Evolutionary conservation across 2,888 invertebrate genomes (phyloP), one percentile per base, ranked within the genome.

Genomic region (Cistogaster globosa): DNA sequence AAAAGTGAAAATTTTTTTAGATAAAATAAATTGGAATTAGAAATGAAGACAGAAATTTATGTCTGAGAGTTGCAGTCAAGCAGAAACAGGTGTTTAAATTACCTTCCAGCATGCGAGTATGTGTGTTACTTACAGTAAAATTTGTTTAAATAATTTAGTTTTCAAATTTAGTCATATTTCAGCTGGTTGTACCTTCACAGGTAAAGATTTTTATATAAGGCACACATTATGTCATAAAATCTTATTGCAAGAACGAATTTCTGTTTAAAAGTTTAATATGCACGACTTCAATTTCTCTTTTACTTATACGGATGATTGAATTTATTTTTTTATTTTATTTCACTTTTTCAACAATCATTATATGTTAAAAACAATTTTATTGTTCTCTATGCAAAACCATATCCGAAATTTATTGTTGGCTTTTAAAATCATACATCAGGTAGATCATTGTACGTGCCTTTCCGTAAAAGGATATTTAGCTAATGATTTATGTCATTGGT

Each of bases 401-500:
- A n/a, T 26, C n/a, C 4, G 3, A 68, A 65, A 45, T 22, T 68
- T 14, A 68, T 42, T 36, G 11, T 55, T 42, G 42, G 42, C 42
- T 42, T 42, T 4, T 12, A 42, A 42, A 42, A 42, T 67, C 58
- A 65, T 48, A 58, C 12, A 20, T 2, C 58, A n/a, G n/a, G 14
- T 42, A 14, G 26, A 18, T 36, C 3, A 22, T 12, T 55, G 32
- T 68, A 72, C 72, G 79, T 79, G 79, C 14, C 48, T 51, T 32
- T 38, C 81, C 62, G 45, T 62, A 62, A 60, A 72, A 74, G 68
- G 67, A 81, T 68, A 26, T 68, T 68, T 55, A 42, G 26, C 32
- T 45, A 65, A 36, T 58, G 57, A 72, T 65, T 79, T 65, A 65
- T 79, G 38, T 48, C 26, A 58, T 65, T 51, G 20, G 8, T 22